Evolutionary conservation across 2,797 vertebrate genomes (phyloP).

Genomic region (Hemibagrus guttatus): DNA sequence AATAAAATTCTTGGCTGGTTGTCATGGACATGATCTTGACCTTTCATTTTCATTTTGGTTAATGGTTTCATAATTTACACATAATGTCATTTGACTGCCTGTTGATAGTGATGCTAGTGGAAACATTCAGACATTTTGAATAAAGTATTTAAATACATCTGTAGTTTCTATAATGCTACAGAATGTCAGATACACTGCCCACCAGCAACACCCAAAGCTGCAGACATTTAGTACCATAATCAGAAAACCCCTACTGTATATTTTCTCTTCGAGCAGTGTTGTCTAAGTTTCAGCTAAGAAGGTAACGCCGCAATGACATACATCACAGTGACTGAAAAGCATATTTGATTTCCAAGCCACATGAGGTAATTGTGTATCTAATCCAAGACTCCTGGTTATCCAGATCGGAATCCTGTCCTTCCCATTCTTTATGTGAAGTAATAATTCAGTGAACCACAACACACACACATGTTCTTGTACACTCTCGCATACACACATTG

Average conservation of each 20-base stretch:
- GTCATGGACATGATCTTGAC: not conserved
- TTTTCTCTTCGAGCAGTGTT: not conserved
- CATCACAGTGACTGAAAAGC: conserved; percentile 17
- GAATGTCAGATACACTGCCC: not conserved
- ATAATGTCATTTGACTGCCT: not conserved
- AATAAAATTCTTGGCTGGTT: not conserved
- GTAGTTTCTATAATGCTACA: not conserved
- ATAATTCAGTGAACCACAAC: conserved; percentile 45
- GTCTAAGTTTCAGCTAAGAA: conserved; percentile 8
- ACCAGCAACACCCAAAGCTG: not conserved
- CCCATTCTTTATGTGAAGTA: conserved; percentile 42
- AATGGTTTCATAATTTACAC: conserved; percentile 12
- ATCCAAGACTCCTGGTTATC: conserved; percentile 47
- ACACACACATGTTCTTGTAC: conserved; percentile 26
- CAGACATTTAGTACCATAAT: not conserved
- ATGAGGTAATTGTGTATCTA: conserved; percentile 43
- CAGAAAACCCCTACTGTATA: not conserved
- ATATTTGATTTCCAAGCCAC: conserved; percentile 36
- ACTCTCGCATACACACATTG: conserved; percentile 19
- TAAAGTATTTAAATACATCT: not conserved
- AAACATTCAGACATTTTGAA: not conserved
- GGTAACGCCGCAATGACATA: not conserved
- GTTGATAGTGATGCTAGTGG: not conserved
- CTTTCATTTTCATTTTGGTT: conserved; percentile 12
- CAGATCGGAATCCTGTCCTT: conserved; percentile 40